phyloP scores from a whole-genome alignment of 2,113 vertebrate genomes.

The Rhineura floridana region DNA sequence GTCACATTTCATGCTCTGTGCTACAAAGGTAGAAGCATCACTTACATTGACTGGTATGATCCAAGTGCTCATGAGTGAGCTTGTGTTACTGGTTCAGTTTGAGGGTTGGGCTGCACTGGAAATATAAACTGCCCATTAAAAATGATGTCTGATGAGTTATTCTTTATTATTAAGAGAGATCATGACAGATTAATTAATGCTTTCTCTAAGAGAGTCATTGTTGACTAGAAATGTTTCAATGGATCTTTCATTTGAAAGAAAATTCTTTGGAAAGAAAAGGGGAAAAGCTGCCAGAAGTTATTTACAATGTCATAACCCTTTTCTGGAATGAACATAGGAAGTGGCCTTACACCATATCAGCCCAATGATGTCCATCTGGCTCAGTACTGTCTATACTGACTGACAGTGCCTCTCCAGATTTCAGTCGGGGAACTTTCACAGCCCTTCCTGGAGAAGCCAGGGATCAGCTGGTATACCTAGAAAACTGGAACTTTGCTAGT shows the following conservation, averaged over 20 bases:
- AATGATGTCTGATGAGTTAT: constrained; percentile 39
- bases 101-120: neutral
- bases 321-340: constrained; percentile 61
- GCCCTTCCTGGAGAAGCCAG: neutral
- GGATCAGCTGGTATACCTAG: constrained; percentile 32
- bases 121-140: constrained; percentile 11
- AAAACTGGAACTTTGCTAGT: constrained; percentile 48
- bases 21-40: neutral
- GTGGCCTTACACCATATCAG: neutral
- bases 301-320: constrained; percentile 72
- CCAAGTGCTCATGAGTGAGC: neutral
- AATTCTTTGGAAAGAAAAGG: constrained; percentile 64
- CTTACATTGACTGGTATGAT: neutral
- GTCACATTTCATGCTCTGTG: neutral
- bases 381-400: neutral
- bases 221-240: constrained; percentile 67
- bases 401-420: neutral
- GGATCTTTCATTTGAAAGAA: constrained; percentile 71
- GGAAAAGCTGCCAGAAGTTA: constrained; percentile 70
- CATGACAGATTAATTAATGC: constrained; percentile 34
- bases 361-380: neutral
- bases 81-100: neutral
- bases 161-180: neutral
- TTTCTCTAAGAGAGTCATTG: constrained; percentile 65
- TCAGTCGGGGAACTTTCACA: neutral